Evolutionary conservation across 2,888 invertebrate genomes (phyloP).

Genomic region (Eupithecia dodoneata): DNA sequence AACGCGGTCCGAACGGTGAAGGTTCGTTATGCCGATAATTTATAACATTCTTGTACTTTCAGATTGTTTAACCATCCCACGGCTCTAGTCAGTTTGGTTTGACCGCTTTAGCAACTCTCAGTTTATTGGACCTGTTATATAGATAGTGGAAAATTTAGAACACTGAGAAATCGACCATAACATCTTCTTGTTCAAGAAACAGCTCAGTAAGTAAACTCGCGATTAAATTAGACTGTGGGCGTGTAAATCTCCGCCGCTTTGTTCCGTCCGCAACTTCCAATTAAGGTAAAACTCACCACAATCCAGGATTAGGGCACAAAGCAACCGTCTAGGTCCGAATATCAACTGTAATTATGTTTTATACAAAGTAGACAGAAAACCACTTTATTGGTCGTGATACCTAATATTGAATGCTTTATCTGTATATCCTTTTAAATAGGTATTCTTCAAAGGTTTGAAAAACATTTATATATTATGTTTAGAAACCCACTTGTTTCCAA

Average conservation of each 20-base stretch:
- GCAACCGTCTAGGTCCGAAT: not conserved
- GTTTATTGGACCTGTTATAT: no score
- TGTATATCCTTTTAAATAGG: no score
- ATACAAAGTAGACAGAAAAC: not conserved
- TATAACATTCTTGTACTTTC: not conserved
- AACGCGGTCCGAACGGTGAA: not conserved
- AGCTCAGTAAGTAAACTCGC: not conserved
- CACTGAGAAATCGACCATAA: no score
- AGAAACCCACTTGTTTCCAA: no score
- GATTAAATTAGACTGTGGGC: not conserved
- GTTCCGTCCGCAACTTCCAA: constrained; percentile 1
- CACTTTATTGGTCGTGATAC: not conserved
- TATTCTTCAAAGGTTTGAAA: no score
- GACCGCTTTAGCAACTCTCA: no score
- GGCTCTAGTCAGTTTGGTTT: no score
- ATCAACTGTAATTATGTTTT: not conserved
- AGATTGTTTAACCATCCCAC: no score
- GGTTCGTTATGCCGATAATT: not conserved
- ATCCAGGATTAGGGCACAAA: not conserved
- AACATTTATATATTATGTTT: no score
- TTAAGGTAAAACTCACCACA: not conserved
- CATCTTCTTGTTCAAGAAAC: not conserved
- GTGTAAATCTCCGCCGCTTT: not conserved
- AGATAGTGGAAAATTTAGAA: no score
- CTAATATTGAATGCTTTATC: not conserved